Conservation (phyloP, 2,113 vertebrate species). For the Leptodactylus fuscus region DNA sequence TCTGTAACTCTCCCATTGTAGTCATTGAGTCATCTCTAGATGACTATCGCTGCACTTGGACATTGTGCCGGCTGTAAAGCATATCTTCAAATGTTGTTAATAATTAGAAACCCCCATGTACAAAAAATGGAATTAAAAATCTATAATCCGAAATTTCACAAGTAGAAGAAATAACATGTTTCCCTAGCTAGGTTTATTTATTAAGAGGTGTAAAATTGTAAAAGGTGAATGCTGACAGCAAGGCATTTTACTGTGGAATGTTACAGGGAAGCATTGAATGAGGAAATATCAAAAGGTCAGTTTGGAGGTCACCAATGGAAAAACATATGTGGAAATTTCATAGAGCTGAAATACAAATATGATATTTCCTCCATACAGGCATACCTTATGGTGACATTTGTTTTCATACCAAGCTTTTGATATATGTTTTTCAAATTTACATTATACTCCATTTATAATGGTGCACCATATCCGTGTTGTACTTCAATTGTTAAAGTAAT, state of each 20-base stretch:
- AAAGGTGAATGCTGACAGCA: neutral
- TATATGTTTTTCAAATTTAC: neutral
- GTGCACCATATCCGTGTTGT: too few relatives aligned
- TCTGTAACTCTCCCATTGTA: too few relatives aligned
- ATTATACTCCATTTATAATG: neutral
- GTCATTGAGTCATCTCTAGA: too few relatives aligned
- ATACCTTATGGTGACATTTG: neutral
- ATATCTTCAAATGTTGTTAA: too few relatives aligned
- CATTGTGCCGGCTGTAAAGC: too few relatives aligned
- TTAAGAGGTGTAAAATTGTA: neutral
- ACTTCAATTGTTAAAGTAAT: too few relatives aligned
- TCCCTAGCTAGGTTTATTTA: too few relatives aligned
- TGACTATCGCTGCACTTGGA: too few relatives aligned
- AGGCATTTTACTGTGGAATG: neutral
- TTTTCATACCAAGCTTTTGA: neutral
- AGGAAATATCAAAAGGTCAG: slow-evolving; percentile 19
- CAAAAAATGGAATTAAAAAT: too few relatives aligned
- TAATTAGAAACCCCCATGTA: too few relatives aligned
- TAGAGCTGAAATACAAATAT: neutral
- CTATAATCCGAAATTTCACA: too few relatives aligned
- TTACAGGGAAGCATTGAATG: neutral
- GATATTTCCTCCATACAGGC: neutral
- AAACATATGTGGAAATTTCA: neutral
- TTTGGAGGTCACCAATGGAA: neutral
- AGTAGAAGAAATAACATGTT: too few relatives aligned